Conservation (phyloP, 2,797 vertebrate genomes). For the Gymnocypris eckloni region DNA sequence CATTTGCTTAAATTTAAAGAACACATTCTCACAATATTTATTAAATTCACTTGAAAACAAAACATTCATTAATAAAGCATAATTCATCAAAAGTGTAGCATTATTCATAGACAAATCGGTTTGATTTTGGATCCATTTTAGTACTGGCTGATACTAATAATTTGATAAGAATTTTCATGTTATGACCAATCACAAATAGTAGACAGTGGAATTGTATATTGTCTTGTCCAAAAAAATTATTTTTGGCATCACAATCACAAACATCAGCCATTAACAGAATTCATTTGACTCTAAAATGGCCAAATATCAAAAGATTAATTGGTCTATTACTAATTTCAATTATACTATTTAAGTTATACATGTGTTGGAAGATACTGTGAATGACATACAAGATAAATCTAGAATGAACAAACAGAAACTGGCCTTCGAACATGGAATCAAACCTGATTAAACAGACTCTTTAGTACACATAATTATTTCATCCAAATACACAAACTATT, state of each 20-base stretch:
- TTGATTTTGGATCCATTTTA: not conserved
- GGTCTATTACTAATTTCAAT: not conserved
- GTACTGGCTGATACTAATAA: not conserved
- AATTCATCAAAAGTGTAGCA: not conserved
- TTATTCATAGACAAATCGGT: not conserved
- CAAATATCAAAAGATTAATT: not conserved
- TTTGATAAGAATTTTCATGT: not conserved
- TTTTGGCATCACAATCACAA: not conserved
- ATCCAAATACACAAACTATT: too few relatives aligned
- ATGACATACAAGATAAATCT: too few relatives aligned
- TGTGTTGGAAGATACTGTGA: not conserved
- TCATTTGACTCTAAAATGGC: too few relatives aligned
- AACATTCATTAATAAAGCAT: not conserved
- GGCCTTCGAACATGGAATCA: not conserved
- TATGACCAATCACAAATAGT: not conserved
- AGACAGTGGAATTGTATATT: not conserved
- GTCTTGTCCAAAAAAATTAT: not conserved
- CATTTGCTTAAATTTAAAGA: not conserved
- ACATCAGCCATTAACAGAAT: not conserved
- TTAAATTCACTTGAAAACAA: not conserved
- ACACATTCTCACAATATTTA: not conserved
- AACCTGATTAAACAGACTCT: not conserved
- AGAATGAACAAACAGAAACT: too few relatives aligned
- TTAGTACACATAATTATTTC: not conserved
- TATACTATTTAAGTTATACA: not conserved